Evolutionary conservation across 2,888 invertebrate genomes (phyloP), one percentile per base, ranked within the genome.

Genomic region (Stegophylla sp.): DNA sequence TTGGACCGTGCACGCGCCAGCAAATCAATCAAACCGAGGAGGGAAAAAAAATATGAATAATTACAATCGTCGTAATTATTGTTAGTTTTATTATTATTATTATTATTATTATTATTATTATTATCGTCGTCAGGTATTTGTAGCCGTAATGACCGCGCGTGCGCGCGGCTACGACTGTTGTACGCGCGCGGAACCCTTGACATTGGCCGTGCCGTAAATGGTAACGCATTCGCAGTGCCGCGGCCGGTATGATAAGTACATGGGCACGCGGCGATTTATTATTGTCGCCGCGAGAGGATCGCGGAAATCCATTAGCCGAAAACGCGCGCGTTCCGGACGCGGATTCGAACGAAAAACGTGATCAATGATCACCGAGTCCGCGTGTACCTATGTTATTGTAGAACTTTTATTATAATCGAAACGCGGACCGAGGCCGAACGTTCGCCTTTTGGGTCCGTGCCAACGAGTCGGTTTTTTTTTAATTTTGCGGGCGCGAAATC

Each of bases 151-250:
- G 17, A 43, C 34, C n/a, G 34, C 63, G 17, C 63, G 12, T n/a
- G 17, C 23, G 10, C 9, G 23, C 53, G n/a, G n/a, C n/a, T n/a
- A n/a, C n/a, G n/a, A n/a, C n/a, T 1, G 28, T 13, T 53, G 17
- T 13, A n/a, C 23, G 43, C 12, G n/a, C n/a, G 63, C 13, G 26
- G 53, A 66, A 64, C 75, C 66, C 75, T 77, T 77, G 76, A 45
- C 76, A 77, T 77, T 77, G 76, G 67, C 67, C 76, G 53, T n/a
- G 15, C 76, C 67, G 28, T 67, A 77, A 43, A 77, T 43, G 76
- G 76, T 20, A 64, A 5, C 51, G 66, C n/a, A 45, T 63, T 63
- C 61, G 28, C 20, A 0, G 20, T 41, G n/a, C 5, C n/a, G n/a
- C n/a, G n/a, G 7, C 7, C 34, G 34, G 3, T 34, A 3, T 5